A percentile compares a stretch with the other conserved stretches of the same genome.
Evolutionary conservation across 2,113 vertebrate species (phyloP).

Genomic region (Morphnarchus princeps): DNA sequence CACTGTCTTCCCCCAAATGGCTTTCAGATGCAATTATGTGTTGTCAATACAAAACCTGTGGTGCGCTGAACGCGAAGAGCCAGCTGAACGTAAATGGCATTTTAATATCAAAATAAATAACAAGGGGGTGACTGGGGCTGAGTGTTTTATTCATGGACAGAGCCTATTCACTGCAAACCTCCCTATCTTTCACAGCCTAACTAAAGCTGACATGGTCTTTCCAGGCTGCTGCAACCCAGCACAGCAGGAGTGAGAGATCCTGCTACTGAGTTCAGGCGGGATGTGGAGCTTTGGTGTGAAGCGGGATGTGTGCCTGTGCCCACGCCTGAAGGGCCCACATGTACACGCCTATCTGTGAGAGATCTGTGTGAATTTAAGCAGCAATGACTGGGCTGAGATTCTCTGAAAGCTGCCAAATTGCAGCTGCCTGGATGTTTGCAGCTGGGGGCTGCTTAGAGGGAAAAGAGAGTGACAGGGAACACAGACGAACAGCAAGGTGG

Average conservation of each 20-base stretch:
- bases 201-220: background rate
- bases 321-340: rapidly evolving
- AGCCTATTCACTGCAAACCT: background rate
- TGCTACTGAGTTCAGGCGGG: background rate
- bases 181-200: background rate
- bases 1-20: background rate
- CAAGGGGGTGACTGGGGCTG: background rate
- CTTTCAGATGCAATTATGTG: background rate
- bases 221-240: background rate
- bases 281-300: background rate
- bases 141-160: background rate
- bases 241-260: background rate
- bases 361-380: background rate
- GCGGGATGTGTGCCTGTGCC: background rate
- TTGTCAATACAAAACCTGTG: background rate
- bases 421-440: background rate
- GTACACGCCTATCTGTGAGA: rapidly evolving
- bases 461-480: background rate
- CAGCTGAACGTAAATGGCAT: background rate
- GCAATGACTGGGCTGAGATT: background rate
- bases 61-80: background rate
- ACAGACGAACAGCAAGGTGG: background rate
- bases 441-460: background rate
- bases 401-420: background rate
- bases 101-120: conserved; percentile 13